Conservation (phyloP, 2,888 invertebrate genomes). For the Hypena proboscidalis region DNA sequence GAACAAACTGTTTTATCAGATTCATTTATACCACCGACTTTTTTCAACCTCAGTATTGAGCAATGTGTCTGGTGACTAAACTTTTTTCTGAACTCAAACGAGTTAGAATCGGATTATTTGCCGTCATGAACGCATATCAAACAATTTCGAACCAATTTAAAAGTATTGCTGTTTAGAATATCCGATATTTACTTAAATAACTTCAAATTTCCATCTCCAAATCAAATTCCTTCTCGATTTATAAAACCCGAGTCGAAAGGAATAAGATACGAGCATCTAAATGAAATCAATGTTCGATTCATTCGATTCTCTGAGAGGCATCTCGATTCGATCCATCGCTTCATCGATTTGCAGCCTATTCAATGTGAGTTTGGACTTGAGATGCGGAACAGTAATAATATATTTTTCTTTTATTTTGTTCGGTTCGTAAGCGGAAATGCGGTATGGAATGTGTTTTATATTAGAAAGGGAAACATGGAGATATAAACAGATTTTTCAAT, state of each 20-base stretch:
- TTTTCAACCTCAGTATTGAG: too few relatives aligned
- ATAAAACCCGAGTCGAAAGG: constrained; percentile 28
- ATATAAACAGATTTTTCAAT: too few relatives aligned
- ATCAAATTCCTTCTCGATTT: constrained; percentile 30
- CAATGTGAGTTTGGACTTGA: constrained; percentile 49
- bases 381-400: constrained; percentile 32
- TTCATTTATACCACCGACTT: too few relatives aligned
- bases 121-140: too few relatives aligned
- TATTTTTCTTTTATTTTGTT: constrained; percentile 10
- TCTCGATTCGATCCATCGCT: constrained; percentile 41
- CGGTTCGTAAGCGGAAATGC: constrained; percentile 1
- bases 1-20: too few relatives aligned
- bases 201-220: constrained; percentile 14
- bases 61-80: too few relatives aligned
- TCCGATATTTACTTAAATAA: constrained; percentile 4
- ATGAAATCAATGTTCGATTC: constrained; percentile 47
- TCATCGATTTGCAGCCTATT: constrained; percentile 39
- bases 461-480: too few relatives aligned
- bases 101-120: too few relatives aligned
- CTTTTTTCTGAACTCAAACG: too few relatives aligned
- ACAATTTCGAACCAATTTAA: too few relatives aligned
- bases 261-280: constrained; percentile 42
- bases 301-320: constrained; percentile 40
- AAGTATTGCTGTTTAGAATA: too few relatives aligned
- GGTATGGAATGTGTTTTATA: too few relatives aligned